Evolutionary conservation across 64 coral and sea anemone genomes (phyloP).

Genomic region (Exaiptasia diaphana): DNA sequence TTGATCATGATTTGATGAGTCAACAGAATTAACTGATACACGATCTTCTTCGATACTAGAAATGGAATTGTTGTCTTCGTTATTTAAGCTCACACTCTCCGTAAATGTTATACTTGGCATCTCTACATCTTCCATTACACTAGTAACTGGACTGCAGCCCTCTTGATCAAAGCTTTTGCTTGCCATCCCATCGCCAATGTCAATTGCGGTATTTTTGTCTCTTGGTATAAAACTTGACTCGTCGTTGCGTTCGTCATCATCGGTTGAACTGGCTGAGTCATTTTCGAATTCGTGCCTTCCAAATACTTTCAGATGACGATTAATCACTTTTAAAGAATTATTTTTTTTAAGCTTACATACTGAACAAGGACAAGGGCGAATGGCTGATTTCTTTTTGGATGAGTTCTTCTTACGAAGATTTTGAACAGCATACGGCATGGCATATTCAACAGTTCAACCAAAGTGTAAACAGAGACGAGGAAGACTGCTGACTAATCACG

Average conservation of each 20-base stretch:
- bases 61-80: too few species aligned
- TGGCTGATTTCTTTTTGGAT: background rate
- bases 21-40: background rate
- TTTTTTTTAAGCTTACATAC: background rate
- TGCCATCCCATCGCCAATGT: background rate
- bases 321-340: constrained; percentile 15
- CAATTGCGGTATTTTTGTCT: background rate
- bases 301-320: constrained; percentile 29
- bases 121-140: background rate
- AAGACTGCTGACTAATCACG: background rate
- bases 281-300: constrained; percentile 14
- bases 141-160: background rate
- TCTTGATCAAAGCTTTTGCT: background rate
- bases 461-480: background rate
- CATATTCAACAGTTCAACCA: too few species aligned
- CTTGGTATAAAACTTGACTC: background rate
- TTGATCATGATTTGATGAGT: background rate
- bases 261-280: background rate
- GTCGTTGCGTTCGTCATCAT: background rate
- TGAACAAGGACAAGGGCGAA: constrained; percentile 28
- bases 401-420: constrained; percentile 23
- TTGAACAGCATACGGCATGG: constrained; percentile 33
- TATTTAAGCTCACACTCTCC: background rate
- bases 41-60: background rate
- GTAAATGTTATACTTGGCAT: background rate